A percentile compares a stretch with the other conserved stretches of the same genome.
phyloP scores from a whole-genome alignment of 2,888 invertebrate species.

The Eupithecia inturbata region DNA sequence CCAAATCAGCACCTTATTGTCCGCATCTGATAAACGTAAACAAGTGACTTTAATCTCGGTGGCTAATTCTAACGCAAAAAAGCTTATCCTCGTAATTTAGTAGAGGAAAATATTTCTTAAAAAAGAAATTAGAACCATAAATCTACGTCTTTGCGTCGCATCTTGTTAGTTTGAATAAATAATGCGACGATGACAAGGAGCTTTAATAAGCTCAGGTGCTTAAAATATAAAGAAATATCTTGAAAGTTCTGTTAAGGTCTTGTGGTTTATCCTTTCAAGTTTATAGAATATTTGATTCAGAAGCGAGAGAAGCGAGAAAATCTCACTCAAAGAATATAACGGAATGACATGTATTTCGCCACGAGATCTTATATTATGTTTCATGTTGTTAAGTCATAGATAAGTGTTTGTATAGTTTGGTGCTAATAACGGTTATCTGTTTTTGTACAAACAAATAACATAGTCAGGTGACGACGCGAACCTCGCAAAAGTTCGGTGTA shows the following conservation, averaged over 20 bases:
- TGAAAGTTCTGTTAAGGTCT: neutral
- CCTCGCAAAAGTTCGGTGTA: neutral
- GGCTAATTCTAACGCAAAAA: conserved; percentile 10
- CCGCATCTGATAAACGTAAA: neutral
- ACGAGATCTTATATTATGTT: neutral
- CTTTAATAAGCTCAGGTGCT: conserved; percentile 32
- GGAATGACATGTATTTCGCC: neutral
- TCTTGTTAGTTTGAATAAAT: conserved; percentile 46
- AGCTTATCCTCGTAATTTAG: neutral
- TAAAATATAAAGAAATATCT: conserved; percentile 3
- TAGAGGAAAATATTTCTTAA: conserved; percentile 40
- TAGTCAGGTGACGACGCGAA: neutral
- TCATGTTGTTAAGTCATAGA: neutral
- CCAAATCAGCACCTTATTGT: neutral
- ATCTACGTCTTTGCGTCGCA: conserved; percentile 35
- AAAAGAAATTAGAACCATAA: conserved; percentile 52
- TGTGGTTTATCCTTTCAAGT: too few relatives aligned
- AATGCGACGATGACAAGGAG: conserved; percentile 38
- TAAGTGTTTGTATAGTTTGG: neutral
- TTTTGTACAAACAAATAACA: neutral
- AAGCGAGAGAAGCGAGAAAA: neutral
- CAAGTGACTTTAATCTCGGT: neutral
- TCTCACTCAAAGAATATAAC: neutral
- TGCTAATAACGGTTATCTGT: neutral
- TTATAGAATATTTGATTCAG: too few relatives aligned